Evolutionary conservation across 2,797 vertebrate species (phyloP), one percentile per base, ranked within the genome.

Genomic region (Chelidonichthys spinosus): DNA sequence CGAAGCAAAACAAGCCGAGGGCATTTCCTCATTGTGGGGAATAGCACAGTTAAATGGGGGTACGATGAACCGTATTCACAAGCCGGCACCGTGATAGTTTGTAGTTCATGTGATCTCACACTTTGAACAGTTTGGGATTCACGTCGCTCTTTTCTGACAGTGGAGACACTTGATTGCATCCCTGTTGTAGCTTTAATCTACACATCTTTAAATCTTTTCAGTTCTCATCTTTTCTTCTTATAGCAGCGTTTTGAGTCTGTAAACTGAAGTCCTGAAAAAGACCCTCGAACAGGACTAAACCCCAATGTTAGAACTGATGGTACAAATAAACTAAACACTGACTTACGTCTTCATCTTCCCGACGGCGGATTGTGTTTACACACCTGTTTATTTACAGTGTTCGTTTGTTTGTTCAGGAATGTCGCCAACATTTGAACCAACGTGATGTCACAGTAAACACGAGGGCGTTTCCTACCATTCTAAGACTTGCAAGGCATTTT

Each of bases 41-140:
- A 63, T 58, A 53, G 63, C 42, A 55, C 8, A 2, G 35, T 70
- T 72, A 49, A 71, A 82, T 68, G 47, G 25, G 63, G 52, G 44
- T 9, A 25, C 13, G 25, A 5, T 35, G 56, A 58, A 40, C 46
- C 0, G 2, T 33, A 8, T 6, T 53, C 39, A 36, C 54, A 52
- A 25, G 58, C 71, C 9, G 1, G 52, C 46, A 14, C 18, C 47
- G 14, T n/a, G 25, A 25, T 25, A 25, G 25, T 25, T 65, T 74
- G 63, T 76, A 69, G 78, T 44, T 79, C 17, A 73, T 72, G 63
- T 67, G 68, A 42, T 61, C 52, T 7, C 44, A 65, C 39, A 5
- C 47, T 42, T 64, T 14, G 53, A 78, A 46, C 52, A n/a, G 49
- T 82, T 81, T 62, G 50, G 61, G 56, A 78, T 70, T 83, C 63